Conservation (phyloP, 2,797 vertebrate species). For the Eospalax fontanierii region DNA sequence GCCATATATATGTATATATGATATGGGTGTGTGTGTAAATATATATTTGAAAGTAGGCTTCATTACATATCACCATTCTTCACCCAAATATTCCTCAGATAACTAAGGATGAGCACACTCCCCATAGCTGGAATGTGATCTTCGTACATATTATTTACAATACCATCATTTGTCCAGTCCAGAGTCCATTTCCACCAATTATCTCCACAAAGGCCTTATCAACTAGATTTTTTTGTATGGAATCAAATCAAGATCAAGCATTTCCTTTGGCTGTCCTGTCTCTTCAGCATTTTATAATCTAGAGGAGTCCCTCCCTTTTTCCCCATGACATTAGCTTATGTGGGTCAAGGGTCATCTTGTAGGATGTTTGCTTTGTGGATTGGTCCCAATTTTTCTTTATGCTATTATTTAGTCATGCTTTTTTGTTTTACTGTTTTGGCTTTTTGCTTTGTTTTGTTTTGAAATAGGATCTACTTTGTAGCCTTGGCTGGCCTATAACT, state of each 20-base stretch:
- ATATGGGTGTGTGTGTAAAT: neutral
- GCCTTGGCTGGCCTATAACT: too few species aligned
- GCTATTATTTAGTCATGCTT: neutral
- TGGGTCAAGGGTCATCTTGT: neutral
- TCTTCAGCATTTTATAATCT: slow-evolving; percentile 30
- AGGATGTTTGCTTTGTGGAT: neutral
- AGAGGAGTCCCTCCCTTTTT: neutral
- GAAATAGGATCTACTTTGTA: too few species aligned
- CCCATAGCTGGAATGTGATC: neutral
- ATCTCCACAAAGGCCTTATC: neutral
- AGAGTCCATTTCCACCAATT: neutral
- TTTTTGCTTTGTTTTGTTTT: too few species aligned
- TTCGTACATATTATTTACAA: neutral
- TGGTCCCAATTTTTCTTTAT: neutral
- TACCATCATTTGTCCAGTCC: neutral
- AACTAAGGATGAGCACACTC: neutral
- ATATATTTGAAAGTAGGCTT: neutral
- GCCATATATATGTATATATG: neutral
- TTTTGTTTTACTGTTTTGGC: too few species aligned
- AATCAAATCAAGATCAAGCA: neutral
- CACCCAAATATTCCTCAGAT: neutral
- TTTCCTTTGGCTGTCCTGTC: neutral
- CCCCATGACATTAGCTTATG: neutral
- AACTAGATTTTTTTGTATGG: neutral
- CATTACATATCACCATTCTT: too few species aligned